Conservation (phyloP, 2,888 invertebrate genomes). For the Eristalis arbustorum region DNA sequence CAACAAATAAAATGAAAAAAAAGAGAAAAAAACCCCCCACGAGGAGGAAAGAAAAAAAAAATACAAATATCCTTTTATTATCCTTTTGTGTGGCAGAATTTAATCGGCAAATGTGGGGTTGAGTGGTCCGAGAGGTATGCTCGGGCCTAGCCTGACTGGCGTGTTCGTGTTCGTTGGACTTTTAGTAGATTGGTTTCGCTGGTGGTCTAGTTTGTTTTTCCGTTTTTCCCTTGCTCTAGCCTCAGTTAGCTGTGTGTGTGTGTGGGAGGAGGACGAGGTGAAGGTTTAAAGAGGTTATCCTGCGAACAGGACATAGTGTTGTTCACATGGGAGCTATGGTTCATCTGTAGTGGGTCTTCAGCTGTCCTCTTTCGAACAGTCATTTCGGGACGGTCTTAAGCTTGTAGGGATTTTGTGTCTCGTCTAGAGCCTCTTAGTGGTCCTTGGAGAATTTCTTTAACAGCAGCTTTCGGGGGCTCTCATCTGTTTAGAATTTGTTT, state of each 20-base stretch:
- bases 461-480: no score
- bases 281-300: neutral
- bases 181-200: conserved; percentile 7
- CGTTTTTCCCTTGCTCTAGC: no score
- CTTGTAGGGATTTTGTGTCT: no score
- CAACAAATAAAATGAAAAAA: neutral
- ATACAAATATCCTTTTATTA: conserved; percentile 48
- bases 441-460: no score
- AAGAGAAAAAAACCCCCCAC: no score
- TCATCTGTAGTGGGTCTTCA: no score
- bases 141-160: conserved; percentile 4
- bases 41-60: neutral
- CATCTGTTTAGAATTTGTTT: no score
- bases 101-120: conserved; percentile 1
- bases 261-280: neutral
- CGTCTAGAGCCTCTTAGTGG: no score
- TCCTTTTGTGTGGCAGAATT: conserved; percentile 41
- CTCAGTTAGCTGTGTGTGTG: conserved; percentile 3
- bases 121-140: neutral
- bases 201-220: conserved; percentile 11
- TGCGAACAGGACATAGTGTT: no score
- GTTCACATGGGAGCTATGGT: no score
- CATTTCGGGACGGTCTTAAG: no score
- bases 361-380: no score
- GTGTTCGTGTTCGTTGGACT: conserved; percentile 13